Evolutionary conservation across 2,113 vertebrate genomes (phyloP).

Genomic region (Dolichotis patagonum): DNA sequence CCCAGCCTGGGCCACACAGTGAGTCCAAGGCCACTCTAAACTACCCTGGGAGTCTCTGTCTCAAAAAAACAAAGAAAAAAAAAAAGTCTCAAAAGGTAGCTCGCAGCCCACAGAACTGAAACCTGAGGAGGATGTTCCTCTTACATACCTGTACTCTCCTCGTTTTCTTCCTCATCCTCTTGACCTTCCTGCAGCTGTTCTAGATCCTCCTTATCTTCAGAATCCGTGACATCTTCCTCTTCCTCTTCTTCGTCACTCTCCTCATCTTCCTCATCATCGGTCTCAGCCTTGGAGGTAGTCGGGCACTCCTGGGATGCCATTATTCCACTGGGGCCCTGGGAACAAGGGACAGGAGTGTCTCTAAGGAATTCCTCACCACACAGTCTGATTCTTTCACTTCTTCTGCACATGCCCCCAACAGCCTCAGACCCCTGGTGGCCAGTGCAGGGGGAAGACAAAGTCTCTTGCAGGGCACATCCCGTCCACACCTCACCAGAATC

Average conservation of each 20-base stretch:
- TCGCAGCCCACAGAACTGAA: neutral
- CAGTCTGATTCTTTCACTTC: neutral
- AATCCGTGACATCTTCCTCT: constrained; percentile 87
- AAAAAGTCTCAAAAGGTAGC: neutral
- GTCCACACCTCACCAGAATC: constrained; percentile 84
- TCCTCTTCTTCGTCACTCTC: constrained; percentile 84
- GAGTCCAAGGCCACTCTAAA: neutral
- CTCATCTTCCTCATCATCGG: constrained; percentile 75
- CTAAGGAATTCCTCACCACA: constrained; percentile 41
- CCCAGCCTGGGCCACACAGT: neutral
- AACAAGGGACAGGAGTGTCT: constrained; percentile 50
- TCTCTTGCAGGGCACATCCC: neutral
- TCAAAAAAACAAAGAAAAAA: neutral
- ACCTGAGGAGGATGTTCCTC: neutral
- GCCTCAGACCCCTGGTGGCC: neutral
- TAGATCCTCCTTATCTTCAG: constrained; percentile 80
- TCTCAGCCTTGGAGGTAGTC: constrained; percentile 63
- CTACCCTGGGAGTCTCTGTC: neutral
- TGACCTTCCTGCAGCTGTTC: constrained; percentile 87
- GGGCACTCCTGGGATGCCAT: constrained; percentile 58
- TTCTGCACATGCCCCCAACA: neutral
- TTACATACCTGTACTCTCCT: constrained; percentile 76
- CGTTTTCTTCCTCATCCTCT: constrained; percentile 87
- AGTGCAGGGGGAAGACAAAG: neutral
- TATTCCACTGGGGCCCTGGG: constrained; percentile 78